Evolutionary conservation across 2,888 invertebrate genomes (phyloP).

Genomic region (Eupithecia subumbrata): DNA sequence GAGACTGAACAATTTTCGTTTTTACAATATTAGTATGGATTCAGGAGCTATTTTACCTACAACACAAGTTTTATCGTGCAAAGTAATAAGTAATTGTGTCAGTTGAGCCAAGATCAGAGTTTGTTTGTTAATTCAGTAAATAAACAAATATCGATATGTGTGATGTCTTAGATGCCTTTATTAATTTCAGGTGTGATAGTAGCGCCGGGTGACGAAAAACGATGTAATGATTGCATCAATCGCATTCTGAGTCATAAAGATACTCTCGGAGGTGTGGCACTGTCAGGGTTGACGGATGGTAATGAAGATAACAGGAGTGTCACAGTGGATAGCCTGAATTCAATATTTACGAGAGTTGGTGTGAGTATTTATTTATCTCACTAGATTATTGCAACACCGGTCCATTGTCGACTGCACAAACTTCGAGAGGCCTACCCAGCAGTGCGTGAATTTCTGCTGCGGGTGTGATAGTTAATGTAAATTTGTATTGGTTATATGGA

Average conservation of each 20-base stretch:
- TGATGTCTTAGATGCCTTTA: neutral
- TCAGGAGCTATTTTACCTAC: neutral
- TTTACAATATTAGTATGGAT: neutral
- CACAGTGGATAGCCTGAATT: slow-evolving; percentile 77
- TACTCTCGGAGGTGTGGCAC: slow-evolving; percentile 87
- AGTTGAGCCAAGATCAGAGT: neutral
- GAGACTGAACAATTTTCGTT: neutral
- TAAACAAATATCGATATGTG: neutral
- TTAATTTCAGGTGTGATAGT: slow-evolving; percentile 86
- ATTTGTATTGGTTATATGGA: neutral
- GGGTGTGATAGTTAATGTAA: neutral
- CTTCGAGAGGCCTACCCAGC: neutral
- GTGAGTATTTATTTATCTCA: slow-evolving; percentile 69
- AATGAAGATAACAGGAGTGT: slow-evolving; percentile 84
- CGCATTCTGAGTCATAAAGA: slow-evolving; percentile 82
- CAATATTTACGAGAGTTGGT: slow-evolving; percentile 85
- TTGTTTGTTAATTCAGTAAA: neutral
- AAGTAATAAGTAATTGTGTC: neutral
- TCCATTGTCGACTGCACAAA: neutral
- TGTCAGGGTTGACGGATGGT: slow-evolving; percentile 92
- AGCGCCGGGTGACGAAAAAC: slow-evolving; percentile 88
- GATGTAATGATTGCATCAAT: slow-evolving; percentile 86
- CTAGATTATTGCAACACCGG: neutral
- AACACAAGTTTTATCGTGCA: neutral
- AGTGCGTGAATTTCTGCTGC: neutral